Conservation (phyloP, 2,113 vertebrate species). For the Bagarius yarrelli region DNA sequence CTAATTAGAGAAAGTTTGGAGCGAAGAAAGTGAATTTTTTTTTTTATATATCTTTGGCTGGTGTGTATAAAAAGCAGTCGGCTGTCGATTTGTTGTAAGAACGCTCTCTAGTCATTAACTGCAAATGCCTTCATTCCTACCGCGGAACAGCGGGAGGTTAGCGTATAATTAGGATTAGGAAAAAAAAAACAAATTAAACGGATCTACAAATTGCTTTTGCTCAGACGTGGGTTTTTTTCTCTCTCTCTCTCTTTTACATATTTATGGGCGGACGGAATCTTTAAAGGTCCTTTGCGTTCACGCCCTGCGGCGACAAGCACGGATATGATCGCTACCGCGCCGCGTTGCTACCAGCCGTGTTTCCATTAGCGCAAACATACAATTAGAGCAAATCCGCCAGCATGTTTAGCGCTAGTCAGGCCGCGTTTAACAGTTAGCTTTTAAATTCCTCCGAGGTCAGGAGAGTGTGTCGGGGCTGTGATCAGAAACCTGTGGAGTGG, state of each 20-base stretch:
- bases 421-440: conserved; percentile 11
- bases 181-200: conserved; percentile 34
- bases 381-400: conserved; percentile 30
- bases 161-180: conserved; percentile 56
- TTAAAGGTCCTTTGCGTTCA: conserved; percentile 23
- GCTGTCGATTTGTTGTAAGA: conserved; percentile 45
- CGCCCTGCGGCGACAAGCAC: conserved; percentile 18
- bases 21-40: conserved; percentile 44
- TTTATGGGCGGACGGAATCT: conserved; percentile 38
- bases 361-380: conserved; percentile 8
- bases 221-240: not conserved
- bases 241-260: not conserved
- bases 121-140: conserved; percentile 52
- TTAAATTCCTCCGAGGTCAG: conserved; percentile 34
- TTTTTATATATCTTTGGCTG: conserved; percentile 28
- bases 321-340: too few species aligned
- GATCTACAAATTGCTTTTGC: conserved; percentile 53
- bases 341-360: conserved; percentile 10
- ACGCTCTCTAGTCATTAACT: conserved; percentile 56
- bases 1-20: conserved; percentile 54
- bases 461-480: conserved; percentile 23
- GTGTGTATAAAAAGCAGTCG: conserved; percentile 34
- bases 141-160: conserved; percentile 53
- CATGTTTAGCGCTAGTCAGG: conserved; percentile 12
- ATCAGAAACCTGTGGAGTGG: conserved; percentile 46